Evolutionary conservation across 1,140 invertebrate species (phyloP).

Genomic region (Akabosia matsudoensis): DNA sequence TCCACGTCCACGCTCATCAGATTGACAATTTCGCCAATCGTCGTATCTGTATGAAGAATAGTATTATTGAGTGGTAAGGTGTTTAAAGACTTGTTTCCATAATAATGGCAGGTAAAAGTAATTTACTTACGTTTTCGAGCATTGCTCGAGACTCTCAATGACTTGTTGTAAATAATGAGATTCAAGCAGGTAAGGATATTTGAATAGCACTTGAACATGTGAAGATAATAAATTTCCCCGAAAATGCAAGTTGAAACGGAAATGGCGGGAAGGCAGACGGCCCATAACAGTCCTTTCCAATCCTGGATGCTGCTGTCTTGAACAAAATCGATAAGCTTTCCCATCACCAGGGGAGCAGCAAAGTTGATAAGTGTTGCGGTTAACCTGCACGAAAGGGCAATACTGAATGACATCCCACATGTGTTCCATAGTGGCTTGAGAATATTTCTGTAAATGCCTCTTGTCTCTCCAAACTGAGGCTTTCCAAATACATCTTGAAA

Average conservation of each 20-base stretch:
- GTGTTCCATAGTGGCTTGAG: not conserved
- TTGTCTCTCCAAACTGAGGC: not conserved
- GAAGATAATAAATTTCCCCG: not conserved
- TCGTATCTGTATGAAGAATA: slow-evolving; percentile 79
- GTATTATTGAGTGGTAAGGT: too few relatives aligned
- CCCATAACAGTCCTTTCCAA: not conserved
- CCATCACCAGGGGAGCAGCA: not conserved
- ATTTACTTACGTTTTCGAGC: slow-evolving; percentile 48
- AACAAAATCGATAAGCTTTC: not conserved
- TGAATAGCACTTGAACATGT: not conserved
- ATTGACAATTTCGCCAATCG: slow-evolving; percentile 88
- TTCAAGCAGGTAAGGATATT: not conserved
- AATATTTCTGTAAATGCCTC: not conserved
- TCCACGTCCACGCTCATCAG: slow-evolving; percentile 84
- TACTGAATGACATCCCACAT: not conserved
- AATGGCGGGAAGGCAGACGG: not conserved
- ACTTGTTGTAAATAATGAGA: slow-evolving; percentile 58
- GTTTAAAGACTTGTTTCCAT: too few relatives aligned
- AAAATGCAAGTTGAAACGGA: not conserved
- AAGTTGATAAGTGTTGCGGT: not conserved
- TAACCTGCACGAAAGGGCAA: not conserved
- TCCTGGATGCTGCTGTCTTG: not conserved
- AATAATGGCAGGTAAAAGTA: not conserved
- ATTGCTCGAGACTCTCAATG: not conserved
- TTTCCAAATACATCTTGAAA: not conserved